These are phyloP conservation scores for Cantharis flavilabris DNA, from an alignment of 2,888 invertebrate genomes.

Conservation along the genomic window DNA sequence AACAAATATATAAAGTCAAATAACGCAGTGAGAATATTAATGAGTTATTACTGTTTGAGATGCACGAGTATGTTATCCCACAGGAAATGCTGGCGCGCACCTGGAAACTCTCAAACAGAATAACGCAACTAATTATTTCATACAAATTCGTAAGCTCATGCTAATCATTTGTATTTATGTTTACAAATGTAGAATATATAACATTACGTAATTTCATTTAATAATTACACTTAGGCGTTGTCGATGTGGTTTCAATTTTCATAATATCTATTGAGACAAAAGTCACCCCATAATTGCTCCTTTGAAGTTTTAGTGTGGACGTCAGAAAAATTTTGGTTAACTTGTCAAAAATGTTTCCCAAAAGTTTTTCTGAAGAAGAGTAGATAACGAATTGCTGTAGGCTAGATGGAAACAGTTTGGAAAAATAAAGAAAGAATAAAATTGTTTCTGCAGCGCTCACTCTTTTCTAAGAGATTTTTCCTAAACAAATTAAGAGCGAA, in stretches of 20 bases:
- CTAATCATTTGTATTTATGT: not conserved
- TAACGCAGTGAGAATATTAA: slow-evolving; percentile 4
- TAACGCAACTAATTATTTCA: slow-evolving; percentile 6
- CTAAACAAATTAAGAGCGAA: too few species aligned
- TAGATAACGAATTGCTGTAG: not conserved
- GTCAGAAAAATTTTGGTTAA: not conserved
- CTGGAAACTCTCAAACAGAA: slow-evolving; percentile 10
- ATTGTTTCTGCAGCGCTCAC: not conserved
- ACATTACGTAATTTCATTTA: not conserved
- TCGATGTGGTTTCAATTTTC: too few species aligned
- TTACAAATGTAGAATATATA: not conserved
- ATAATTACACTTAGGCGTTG: not conserved
- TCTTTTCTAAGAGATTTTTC: not conserved
- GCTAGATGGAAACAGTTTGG: not conserved
- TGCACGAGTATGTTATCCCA: slow-evolving; percentile 1
- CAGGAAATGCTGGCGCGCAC: slow-evolving; percentile 4
- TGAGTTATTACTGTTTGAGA: slow-evolving; percentile 2
- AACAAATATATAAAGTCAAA: slow-evolving; percentile 1
- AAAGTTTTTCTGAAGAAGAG: not conserved
- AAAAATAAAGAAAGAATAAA: not conserved
- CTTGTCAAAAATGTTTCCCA: not conserved
- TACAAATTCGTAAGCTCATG: not conserved
- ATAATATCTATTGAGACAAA: too few species aligned
- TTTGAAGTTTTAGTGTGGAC: not conserved
- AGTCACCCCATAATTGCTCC: not conserved